Base-by-base conservation (phyloP, 1,140 invertebrate species). In the Agraylea sexmaculata region DNA sequence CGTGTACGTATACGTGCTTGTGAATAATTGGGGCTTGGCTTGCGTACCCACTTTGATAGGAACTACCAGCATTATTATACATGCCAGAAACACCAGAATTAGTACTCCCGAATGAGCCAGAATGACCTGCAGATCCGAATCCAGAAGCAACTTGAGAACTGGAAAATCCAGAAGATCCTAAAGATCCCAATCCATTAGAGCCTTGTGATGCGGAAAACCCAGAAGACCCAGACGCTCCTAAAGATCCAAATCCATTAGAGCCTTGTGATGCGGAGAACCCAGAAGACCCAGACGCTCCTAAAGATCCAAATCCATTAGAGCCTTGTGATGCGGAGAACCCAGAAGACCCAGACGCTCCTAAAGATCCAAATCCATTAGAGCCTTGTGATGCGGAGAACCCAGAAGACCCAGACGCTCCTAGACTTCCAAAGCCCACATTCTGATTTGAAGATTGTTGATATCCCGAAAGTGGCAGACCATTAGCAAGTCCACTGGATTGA, bases 1-100 rank as follows among this genome's bases (percentile, higher is more conserved):
- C 77, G 49, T 81, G 78, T 2, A 81, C 70, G 56, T 81, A 81
- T n/a, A 81, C 78, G 53, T 81, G 78, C 53, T 80, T 82, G 53
- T 75, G 77, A 16, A 82, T 63, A 3, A 78, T 71, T 0, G 77
- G 74, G 2, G 65, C 64, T 49, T 78, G 74, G 19, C 23, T 44
- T 11, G 31, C 15, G 21, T 43, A 43, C 12, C 41, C 34, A 15
- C 17, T 7, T 13, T 19, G 11, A 8, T 22, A 11, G 27, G 12
- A 13, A 11, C 11, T 15, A n/a, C n/a, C n/a, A n/a, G n/a, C n/a
- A n/a, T n/a, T n/a, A n/a, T n/a, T n/a, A n/a, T n/a, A n/a, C n/a
- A n/a, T n/a, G n/a, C n/a, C n/a, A n/a, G n/a, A n/a, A n/a, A n/a
- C n/a, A n/a, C 18, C 18, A 2, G 15, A 17, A n/a, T 5, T 3